Conservation (phyloP, 35 echinoderm and acorn worm species). For the Ophiothrix spiculata region DNA sequence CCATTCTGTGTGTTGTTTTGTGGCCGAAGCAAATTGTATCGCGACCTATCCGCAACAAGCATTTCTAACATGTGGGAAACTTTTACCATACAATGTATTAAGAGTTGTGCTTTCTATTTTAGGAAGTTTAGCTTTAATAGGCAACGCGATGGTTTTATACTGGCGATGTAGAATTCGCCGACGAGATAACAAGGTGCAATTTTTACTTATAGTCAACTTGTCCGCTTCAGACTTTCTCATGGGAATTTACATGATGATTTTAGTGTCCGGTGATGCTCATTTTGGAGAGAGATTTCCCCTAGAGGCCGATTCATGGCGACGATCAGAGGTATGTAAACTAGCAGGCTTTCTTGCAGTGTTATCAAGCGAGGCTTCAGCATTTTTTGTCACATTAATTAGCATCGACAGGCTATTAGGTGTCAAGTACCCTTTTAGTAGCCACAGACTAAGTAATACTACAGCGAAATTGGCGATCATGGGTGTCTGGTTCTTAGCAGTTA, state of each 20-base stretch:
- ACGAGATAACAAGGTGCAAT: slow-evolving; percentile 4
- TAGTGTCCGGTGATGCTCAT: slow-evolving; percentile 29
- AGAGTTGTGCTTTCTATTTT: neutral
- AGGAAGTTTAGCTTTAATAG: neutral
- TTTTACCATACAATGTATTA: neutral
- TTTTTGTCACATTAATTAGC: slow-evolving; percentile 45
- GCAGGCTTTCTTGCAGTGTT: slow-evolving; percentile 28
- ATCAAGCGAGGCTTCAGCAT: slow-evolving; percentile 48
- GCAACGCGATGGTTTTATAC: neutral
- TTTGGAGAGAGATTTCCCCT: slow-evolving; percentile 30
- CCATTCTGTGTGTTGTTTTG: slow-evolving; percentile 1
- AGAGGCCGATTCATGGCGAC: slow-evolving; percentile 14
- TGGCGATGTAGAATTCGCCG: neutral
- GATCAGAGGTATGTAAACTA: slow-evolving; percentile 7
- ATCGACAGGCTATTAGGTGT: slow-evolving; percentile 36
- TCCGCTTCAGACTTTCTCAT: slow-evolving; percentile 36
- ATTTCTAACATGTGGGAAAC: neutral
- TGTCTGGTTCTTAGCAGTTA: neutral
- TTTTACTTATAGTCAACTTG: neutral
- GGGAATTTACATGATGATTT: slow-evolving; percentile 49
- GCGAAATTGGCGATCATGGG: neutral
- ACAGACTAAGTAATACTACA: neutral
- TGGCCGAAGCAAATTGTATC: neutral
- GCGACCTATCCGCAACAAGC: neutral
- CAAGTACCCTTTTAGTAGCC: slow-evolving; percentile 25